These are phyloP conservation scores for Hirtodrosophila cameraria DNA, from an alignment of 2,888 invertebrate species.

Conservation along the genomic window DNA sequence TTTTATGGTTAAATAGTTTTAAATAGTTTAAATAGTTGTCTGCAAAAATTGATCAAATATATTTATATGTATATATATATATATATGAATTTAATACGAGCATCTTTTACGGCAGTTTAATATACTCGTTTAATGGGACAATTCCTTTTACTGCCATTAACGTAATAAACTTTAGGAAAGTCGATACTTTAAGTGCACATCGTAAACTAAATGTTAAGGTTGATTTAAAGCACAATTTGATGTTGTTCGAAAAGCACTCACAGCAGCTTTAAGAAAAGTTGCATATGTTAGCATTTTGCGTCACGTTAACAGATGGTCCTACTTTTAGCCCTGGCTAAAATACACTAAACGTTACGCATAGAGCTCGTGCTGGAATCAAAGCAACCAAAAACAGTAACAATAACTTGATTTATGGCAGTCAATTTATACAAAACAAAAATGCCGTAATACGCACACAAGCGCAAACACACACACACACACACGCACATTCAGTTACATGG, in stretches of 20 bases:
- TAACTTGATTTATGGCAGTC: slow-evolving; percentile 57
- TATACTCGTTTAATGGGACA: background rate
- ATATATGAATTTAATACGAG: background rate
- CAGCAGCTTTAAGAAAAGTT: slow-evolving; percentile 9
- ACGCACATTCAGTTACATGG: slow-evolving; percentile 14
- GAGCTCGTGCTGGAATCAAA: no score
- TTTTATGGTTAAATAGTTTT: no score
- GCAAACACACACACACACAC: slow-evolving; percentile 4
- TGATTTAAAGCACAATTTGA: slow-evolving; percentile 3
- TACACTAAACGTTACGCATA: slow-evolving; percentile 25
- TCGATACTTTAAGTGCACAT: background rate
- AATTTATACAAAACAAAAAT: slow-evolving; percentile 48
- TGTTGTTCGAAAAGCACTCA: slow-evolving; percentile 10
- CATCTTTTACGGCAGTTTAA: background rate
- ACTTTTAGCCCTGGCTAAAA: slow-evolving; percentile 26
- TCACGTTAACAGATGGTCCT: slow-evolving; percentile 8
- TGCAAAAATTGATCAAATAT: background rate
- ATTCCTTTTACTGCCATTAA: slow-evolving; percentile 1
- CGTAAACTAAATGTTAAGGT: background rate
- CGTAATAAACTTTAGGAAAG: slow-evolving; percentile 18
- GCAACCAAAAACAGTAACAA: slow-evolving; percentile 15
- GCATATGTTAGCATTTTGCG: slow-evolving; percentile 1
- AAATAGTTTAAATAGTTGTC: background rate
- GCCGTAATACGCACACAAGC: slow-evolving; percentile 1
- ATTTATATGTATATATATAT: no score